A percentile compares a stretch with the other conserved stretches of the same genome.
These are phyloP conservation scores for Amphipyra berbera DNA, from an alignment of 2,888 invertebrate species.

Conservation along the genomic window DNA sequence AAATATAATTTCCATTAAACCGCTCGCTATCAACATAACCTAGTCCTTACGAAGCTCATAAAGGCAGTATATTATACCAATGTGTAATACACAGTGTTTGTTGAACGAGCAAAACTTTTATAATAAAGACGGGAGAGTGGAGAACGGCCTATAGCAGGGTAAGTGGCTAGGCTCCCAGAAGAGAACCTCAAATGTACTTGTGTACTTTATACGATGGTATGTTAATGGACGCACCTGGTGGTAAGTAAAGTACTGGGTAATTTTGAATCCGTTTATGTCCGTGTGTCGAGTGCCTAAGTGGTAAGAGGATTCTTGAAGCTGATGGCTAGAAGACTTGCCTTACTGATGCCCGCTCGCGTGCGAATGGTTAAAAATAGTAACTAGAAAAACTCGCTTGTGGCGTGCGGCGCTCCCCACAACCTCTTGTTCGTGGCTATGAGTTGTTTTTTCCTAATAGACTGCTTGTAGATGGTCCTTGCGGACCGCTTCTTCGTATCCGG, in stretches of 20 bases:
- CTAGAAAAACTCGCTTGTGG: too few species aligned
- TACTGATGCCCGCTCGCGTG: too few species aligned
- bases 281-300: constrained; percentile 3
- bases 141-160: constrained; percentile 45
- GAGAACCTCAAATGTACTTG: constrained; percentile 51
- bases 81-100: constrained; percentile 58
- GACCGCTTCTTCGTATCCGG: too few species aligned
- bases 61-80: constrained; percentile 56
- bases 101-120: constrained; percentile 66
- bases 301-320: constrained; percentile 1
- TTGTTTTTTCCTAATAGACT: too few species aligned
- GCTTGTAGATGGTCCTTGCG: too few species aligned
- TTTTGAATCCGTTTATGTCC: constrained; percentile 31
- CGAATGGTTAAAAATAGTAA: too few species aligned
- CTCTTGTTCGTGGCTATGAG: too few species aligned
- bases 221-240: constrained; percentile 56
- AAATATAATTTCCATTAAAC: constrained; percentile 54
- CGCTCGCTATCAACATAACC: constrained; percentile 44
- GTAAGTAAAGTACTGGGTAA: constrained; percentile 30
- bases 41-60: constrained; percentile 56
- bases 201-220: constrained; percentile 37
- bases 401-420: too few species aligned
- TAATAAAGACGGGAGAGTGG: constrained; percentile 64
- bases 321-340: not conserved
- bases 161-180: constrained; percentile 54